Conservation (phyloP, 2,888 invertebrate genomes). For the Drosophila macrothrix region DNA sequence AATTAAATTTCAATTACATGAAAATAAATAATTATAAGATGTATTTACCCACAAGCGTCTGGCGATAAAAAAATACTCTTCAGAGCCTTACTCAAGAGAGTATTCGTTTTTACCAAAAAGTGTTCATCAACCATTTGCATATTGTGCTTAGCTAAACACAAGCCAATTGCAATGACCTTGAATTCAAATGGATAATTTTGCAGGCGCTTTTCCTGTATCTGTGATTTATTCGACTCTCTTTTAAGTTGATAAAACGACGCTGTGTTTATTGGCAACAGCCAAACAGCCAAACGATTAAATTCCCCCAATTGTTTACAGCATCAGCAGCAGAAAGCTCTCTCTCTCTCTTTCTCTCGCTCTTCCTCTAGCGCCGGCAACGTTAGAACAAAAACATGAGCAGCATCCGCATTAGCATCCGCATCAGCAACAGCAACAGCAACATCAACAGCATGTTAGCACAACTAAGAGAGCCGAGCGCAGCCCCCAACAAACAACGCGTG, state of each 20-base stretch:
- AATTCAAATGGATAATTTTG: not conserved
- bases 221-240: not conserved
- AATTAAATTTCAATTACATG: not conserved
- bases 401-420: slow-evolving; percentile 22
- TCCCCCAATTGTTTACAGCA: slow-evolving; percentile 68
- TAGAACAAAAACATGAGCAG: slow-evolving; percentile 14
- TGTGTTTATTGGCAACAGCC: slow-evolving; percentile 51
- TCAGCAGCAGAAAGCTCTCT: slow-evolving; percentile 48
- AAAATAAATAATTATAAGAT: not conserved
- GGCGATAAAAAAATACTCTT: not conserved
- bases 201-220: slow-evolving; percentile 13
- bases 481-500: slow-evolving; percentile 53
- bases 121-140: not conserved
- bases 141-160: not conserved
- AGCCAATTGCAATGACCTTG: not conserved
- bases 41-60: not conserved
- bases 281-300: slow-evolving; percentile 41
- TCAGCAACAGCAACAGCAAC: slow-evolving; percentile 20
- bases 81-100: not conserved
- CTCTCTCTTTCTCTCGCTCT: slow-evolving; percentile 34
- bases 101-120: not conserved
- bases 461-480: slow-evolving; percentile 36
- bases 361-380: not conserved
- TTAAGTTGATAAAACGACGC: slow-evolving; percentile 14
- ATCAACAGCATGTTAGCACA: slow-evolving; percentile 40